Evolutionary conservation across 2,797 vertebrate genomes (phyloP).

Genomic region (Zenarchopterus dispar): DNA sequence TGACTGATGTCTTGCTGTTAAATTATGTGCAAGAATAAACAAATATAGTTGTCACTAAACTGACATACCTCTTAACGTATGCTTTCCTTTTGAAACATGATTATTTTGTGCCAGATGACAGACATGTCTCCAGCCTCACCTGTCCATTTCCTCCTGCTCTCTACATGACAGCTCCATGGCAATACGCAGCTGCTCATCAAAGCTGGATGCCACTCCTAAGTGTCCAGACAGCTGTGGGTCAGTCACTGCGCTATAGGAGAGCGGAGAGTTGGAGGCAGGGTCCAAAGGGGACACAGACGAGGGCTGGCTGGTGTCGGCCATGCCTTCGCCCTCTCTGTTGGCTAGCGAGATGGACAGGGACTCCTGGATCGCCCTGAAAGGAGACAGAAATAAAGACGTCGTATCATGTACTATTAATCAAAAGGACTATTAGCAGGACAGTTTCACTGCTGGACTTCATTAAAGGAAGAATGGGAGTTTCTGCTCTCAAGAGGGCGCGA

Average conservation of each 20-base stretch:
- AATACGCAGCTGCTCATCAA: slow-evolving; percentile 92
- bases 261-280: slow-evolving; percentile 67
- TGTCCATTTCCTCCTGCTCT: slow-evolving; percentile 90
- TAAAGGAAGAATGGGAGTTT: slow-evolving; percentile 40
- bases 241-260: slow-evolving; percentile 70
- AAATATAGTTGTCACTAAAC: no score
- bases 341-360: slow-evolving; percentile 86
- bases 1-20: no score
- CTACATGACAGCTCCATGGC: slow-evolving; percentile 92
- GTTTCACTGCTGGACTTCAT: slow-evolving; percentile 32
- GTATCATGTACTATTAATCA: slow-evolving; percentile 11
- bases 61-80: no score
- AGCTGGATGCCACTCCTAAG: slow-evolving; percentile 78
- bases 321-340: slow-evolving; percentile 75
- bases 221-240: slow-evolving; percentile 67
- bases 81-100: no score
- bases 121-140: slow-evolving; percentile 46
- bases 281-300: slow-evolving; percentile 69
- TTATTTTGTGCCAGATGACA: no score
- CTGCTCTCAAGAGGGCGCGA: slow-evolving; percentile 43
- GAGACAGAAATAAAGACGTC: background rate
- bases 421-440: slow-evolving; percentile 7
- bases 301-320: slow-evolving; percentile 61
- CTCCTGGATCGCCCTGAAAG: slow-evolving; percentile 90
- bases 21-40: no score